Conservation (phyloP, 2,113 vertebrate species). For the Aspiorhynchus laticeps region DNA sequence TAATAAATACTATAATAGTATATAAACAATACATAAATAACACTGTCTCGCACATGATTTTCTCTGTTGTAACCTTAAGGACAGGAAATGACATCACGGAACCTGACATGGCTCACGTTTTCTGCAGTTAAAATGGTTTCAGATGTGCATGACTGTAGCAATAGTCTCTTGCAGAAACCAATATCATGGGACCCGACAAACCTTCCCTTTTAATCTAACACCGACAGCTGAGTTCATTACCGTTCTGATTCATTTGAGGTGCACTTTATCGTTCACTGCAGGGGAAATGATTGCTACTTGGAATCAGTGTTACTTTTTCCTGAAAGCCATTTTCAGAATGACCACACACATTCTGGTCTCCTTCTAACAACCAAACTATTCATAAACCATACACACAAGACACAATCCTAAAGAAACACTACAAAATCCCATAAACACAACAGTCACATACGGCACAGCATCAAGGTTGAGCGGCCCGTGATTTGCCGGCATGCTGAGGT, state of each 20-base stretch:
- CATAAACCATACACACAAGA: not conserved
- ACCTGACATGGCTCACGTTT: not conserved
- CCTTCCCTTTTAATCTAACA: conserved; percentile 11
- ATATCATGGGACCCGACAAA: not conserved
- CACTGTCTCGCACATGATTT: not conserved
- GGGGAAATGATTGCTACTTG: not conserved
- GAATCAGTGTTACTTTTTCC: not conserved
- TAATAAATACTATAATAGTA: not conserved
- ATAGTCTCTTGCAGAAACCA: conserved; percentile 9
- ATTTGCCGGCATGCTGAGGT: not conserved
- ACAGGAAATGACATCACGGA: conserved; percentile 15
- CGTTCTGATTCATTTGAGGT: conserved; percentile 28
- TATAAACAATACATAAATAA: not conserved
- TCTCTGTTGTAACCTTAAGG: not conserved
- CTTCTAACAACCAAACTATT: not conserved
- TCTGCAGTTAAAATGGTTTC: conserved; percentile 49
- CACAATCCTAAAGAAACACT: not conserved
- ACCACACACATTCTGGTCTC: conserved; percentile 9
- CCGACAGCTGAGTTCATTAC: conserved; percentile 6
- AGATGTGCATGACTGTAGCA: conserved; percentile 21
- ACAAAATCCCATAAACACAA: conserved; percentile 5
- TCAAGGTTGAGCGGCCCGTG: not conserved
- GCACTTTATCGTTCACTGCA: not conserved
- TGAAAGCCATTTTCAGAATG: not conserved
- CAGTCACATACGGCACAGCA: not conserved